phyloP scores from a whole-genome alignment of 2,113 vertebrate species.

The Cyanocitta stelleri region DNA sequence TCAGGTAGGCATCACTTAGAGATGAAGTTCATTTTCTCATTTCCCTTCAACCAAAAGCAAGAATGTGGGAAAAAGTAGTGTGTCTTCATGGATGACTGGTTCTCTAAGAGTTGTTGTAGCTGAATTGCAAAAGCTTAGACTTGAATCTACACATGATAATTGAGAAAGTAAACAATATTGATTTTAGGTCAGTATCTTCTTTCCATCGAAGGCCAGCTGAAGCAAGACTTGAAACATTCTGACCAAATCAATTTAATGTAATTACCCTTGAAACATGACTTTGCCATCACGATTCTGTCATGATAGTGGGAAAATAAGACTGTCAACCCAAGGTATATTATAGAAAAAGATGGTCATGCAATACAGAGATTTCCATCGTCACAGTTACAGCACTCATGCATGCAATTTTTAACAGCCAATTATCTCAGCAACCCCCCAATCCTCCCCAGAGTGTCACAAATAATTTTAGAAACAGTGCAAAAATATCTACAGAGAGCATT shows the following conservation, averaged over 20 bases:
- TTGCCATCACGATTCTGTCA: not conserved
- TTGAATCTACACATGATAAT: not conserved
- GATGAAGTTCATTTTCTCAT: not conserved
- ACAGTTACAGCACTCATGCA: not conserved
- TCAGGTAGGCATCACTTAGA: not conserved
- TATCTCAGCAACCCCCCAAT: not conserved
- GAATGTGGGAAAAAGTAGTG: not conserved
- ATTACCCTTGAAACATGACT: not conserved
- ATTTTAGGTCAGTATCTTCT: slow-evolving; percentile 30
- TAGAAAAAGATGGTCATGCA: not conserved
- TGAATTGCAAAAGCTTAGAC: not conserved
- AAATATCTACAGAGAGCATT: not conserved
- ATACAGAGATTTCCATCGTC: not conserved
- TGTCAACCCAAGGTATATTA: not conserved
- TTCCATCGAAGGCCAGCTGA: not conserved
- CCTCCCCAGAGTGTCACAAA: not conserved
- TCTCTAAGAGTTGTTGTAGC: not conserved
- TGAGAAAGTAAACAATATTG: slow-evolving; percentile 36
- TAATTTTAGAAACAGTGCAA: not conserved
- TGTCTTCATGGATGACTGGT: not conserved
- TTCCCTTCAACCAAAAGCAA: not conserved
- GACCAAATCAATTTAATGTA: slow-evolving; percentile 7
- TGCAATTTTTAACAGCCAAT: not conserved
- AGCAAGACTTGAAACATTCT: not conserved
- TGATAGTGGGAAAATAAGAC: not conserved